Conservation (phyloP, 2,888 invertebrate genomes). For the Orchestes rusci region DNA sequence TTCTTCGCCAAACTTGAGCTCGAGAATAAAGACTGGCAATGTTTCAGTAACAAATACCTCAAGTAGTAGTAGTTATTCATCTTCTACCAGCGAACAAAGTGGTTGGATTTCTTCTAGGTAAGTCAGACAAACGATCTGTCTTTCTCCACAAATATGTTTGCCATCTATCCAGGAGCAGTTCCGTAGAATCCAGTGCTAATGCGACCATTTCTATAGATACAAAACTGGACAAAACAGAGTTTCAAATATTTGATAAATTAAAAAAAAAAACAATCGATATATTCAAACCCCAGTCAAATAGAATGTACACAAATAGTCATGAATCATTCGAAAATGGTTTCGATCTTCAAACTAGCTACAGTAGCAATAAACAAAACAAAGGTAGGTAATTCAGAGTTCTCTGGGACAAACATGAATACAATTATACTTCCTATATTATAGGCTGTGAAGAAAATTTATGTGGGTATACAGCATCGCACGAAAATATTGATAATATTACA, state of each 20-base stretch:
- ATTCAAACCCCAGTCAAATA: conserved; percentile 26
- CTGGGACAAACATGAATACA: too few species aligned
- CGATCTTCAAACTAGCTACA: too few species aligned
- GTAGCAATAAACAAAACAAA: too few species aligned
- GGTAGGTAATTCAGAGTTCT: too few species aligned
- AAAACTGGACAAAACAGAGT: conserved; percentile 32
- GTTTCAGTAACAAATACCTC: conserved; percentile 29
- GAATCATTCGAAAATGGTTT: conserved; percentile 9
- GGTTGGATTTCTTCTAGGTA: conserved; percentile 80
- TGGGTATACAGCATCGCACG: conserved; percentile 30
- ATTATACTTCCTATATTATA: too few species aligned
- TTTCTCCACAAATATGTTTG: neutral
- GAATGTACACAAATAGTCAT: conserved; percentile 27
- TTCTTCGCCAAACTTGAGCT: conserved; percentile 64
- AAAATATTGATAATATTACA: conserved; percentile 31
- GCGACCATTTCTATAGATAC: conserved; percentile 29
- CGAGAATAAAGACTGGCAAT: conserved; percentile 35
- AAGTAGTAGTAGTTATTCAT: conserved; percentile 42
- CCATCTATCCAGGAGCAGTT: conserved; percentile 64
- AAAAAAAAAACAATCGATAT: too few species aligned
- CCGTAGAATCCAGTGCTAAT: conserved; percentile 48
- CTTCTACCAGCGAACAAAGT: conserved; percentile 72
- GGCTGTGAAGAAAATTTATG: conserved; percentile 36
- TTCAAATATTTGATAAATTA: too few species aligned
- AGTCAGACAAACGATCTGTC: neutral